Conservation (phyloP, 2,113 vertebrate species). For the Accipiter virgatus region DNA sequence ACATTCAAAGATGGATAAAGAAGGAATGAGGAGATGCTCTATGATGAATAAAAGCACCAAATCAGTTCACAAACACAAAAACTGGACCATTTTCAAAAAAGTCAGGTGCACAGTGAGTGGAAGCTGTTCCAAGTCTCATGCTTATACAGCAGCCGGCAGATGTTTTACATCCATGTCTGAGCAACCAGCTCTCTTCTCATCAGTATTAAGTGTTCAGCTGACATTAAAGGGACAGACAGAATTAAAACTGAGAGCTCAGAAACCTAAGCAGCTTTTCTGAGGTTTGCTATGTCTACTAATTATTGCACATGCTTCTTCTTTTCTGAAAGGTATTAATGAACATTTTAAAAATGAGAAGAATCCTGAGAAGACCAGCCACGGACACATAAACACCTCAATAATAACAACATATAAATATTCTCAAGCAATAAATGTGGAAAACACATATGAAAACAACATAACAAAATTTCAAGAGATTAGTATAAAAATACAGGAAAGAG, state of each 20-base stretch:
- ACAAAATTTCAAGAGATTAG: not conserved
- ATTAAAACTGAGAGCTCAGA: not conserved
- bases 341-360: not conserved
- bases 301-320: not conserved
- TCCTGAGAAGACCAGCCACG: not conserved
- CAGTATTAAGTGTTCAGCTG: not conserved
- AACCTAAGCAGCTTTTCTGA: not conserved
- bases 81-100: slow-evolving; percentile 51
- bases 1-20: slow-evolving; percentile 3
- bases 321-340: not conserved
- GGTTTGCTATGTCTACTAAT: not conserved
- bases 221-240: slow-evolving; percentile 19
- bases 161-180: slow-evolving; percentile 28
- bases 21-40: not conserved
- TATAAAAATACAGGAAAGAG: not conserved
- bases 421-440: not conserved
- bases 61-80: slow-evolving; percentile 39
- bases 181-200: slow-evolving; percentile 45
- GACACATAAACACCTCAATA: not conserved
- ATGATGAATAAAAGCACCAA: not conserved
- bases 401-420: not conserved
- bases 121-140: slow-evolving; percentile 32
- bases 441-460: not conserved
- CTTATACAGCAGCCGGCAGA: slow-evolving; percentile 37
- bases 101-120: slow-evolving; percentile 48